Conservation (phyloP, 2,888 invertebrate genomes). For the Phengaris alcon region DNA sequence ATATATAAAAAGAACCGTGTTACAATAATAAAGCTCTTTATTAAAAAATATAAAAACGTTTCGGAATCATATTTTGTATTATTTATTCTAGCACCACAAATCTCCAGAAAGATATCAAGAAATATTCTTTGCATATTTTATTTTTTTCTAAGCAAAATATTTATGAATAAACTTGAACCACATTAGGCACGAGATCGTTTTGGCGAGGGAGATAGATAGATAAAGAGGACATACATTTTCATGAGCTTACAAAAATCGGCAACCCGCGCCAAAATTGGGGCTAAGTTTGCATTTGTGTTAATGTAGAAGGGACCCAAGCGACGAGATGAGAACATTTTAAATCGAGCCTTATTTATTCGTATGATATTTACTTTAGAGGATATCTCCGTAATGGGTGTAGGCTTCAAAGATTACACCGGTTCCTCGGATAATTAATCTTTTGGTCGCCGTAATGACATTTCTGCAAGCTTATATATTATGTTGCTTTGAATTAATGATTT, state of each 20-base stretch:
- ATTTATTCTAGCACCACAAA: conserved; percentile 17
- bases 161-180: conserved; percentile 58
- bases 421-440: conserved; percentile 79
- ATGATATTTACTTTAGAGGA: conserved; percentile 56
- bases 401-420: conserved; percentile 74
- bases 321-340: conserved; percentile 45
- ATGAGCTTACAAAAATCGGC: conserved; percentile 61
- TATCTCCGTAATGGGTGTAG: conserved; percentile 60
- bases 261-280: conserved; percentile 57
- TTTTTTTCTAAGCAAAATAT: conserved; percentile 26
- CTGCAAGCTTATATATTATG: conserved; percentile 50
- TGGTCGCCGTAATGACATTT: conserved; percentile 66
- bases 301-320: conserved; percentile 53
- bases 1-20: not conserved
- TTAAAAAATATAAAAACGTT: conserved; percentile 6
- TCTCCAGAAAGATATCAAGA: not conserved
- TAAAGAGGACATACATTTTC: conserved; percentile 69
- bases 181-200: conserved; percentile 70
- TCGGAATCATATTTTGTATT: not conserved
- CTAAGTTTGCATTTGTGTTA: conserved; percentile 59
- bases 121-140: conserved; percentile 22
- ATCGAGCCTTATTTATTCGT: conserved; percentile 50
- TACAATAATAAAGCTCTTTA: not conserved
- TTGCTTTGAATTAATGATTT: conserved; percentile 4
- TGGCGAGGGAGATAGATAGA: conserved; percentile 65